Evolutionary conservation across 2,888 invertebrate species (phyloP), one percentile per base, ranked within the genome.

Genomic region (Dicranocentrus wangi): DNA sequence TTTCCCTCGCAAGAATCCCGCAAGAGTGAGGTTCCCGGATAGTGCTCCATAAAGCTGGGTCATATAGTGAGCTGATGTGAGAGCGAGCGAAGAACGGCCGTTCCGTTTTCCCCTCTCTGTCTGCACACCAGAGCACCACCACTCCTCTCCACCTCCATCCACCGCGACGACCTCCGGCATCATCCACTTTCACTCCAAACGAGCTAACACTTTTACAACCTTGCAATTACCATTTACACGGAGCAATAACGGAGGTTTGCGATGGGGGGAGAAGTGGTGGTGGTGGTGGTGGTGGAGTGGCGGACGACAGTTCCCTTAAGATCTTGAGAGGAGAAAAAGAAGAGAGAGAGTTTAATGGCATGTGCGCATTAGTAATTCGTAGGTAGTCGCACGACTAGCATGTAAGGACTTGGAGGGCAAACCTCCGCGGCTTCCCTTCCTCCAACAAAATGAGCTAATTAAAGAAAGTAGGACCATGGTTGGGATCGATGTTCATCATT

Each of bases 401-500:
- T 71, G 71, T 78, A 71, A 78, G 78, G 55, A 39, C 70, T 78
- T 70, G 61, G 68, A 43, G 25, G 28, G 72, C 51, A 58, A 32
- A n/a, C 21, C 28, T 42, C 55, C 39, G 23, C 15, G 42, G 19
- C 53, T 55, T 42, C 65, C 19, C 51, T 66, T 32, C 32, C 42
- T 69, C 23, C 13, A 32, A 32, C 28, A 72, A 80, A 80, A 68
- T 47, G 79, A 82, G 60, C 76, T 82, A 82, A 82, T 82, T 82
- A 82, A 82, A 71, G 82, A 66, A 58, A 53, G 77, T 76, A 72
- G 58, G 39, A 75, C 60, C 25, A 63, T 69, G 43, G 51, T 28
- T 71, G 42, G 71, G 71, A 82, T 82, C 72, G 82, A 72, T 77
- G 78, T 73, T 82, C 82, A 82, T 78, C 78, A 73, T 82, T 82